Base-by-base conservation (phyloP, 2,888 invertebrate species). In the Ditula angustiorana region DNA sequence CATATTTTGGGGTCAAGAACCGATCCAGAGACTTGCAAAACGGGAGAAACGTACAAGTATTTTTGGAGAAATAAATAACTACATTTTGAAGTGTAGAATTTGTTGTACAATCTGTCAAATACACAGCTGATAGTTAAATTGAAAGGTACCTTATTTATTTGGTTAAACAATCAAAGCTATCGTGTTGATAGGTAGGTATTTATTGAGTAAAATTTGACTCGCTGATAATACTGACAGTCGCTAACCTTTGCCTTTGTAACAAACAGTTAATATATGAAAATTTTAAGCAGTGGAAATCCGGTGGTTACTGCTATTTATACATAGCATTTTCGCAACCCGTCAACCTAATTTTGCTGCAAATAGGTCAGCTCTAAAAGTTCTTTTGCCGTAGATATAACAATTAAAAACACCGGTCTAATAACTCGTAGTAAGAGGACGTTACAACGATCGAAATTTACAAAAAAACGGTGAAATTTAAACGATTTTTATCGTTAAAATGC, bases 401-500 rank as follows among this genome's bases (percentile, higher is more conserved):
- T 19, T 16, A 26, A 24, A 16, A 33, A 13, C 8, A 35, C 53
- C 24, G 5, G 7, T 46, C 4, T 10, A 41, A 16, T 24, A 24
- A 26, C 11, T 19, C 19, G 23, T 23, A 19, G 28, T 47, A 30
- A 26, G 5, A 47, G 8, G 19, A 35, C 35, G 47, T 16, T 50
- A 5, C 16, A 21, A 24, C 13, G 13, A 41, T 24, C n/a, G 49
- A 56, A 49, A 30, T 19, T 11, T 41, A 50, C 28, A 37, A 28
- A 44, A 62, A 50, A 44, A 56, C 62, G 62, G 49, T 30, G 30
- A 56, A 61, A 47, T 57, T 61, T 49, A 37, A 56, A 66, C 52
- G 56, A 57, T 59, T 72, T 73, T 75, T 74, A 69, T 69, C 59
- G 75, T 73, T 66, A 70, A 74, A 74, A 76, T 63, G 37, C 37